A percentile compares a stretch with the other conserved stretches of the same genome.
Conservation (phyloP, 1,140 invertebrate genomes). For the Trichogramma pretiosum region DNA sequence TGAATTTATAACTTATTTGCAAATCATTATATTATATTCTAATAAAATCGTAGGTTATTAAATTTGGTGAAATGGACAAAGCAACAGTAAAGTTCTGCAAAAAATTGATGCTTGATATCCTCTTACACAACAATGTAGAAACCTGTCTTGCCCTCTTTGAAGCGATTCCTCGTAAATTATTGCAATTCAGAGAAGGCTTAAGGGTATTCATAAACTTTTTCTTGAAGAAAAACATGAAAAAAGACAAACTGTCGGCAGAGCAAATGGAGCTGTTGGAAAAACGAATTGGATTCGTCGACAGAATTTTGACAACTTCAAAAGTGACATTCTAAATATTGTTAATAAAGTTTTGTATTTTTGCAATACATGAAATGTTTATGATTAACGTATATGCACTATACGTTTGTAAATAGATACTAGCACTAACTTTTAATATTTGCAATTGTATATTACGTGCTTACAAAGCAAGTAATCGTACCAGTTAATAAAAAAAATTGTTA, state of each 20-base stretch:
- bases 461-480: no score
- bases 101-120: slow-evolving; percentile 59
- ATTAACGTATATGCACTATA: no score
- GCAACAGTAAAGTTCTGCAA: slow-evolving; percentile 59
- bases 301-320: no score
- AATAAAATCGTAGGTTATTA: slow-evolving; percentile 54
- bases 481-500: no score
- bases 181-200: slow-evolving; percentile 66
- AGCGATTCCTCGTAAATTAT: slow-evolving; percentile 55
- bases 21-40: slow-evolving; percentile 1
- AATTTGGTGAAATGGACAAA: slow-evolving; percentile 71
- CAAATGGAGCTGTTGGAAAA: slow-evolving; percentile 47
- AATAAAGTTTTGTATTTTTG: no score
- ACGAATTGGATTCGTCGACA: slow-evolving; percentile 49
- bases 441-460: no score
- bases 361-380: no score
- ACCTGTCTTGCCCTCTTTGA: slow-evolving; percentile 56
- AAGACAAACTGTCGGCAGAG: slow-evolving; percentile 41
- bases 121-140: slow-evolving; percentile 54
- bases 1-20: not conserved
- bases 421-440: no score
- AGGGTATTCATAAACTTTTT: slow-evolving; percentile 74
- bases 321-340: no score
- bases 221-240: slow-evolving; percentile 55
- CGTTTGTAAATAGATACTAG: no score